These are phyloP conservation scores for Cinclus cinclus DNA, from an alignment of 2,113 vertebrate species.

Conservation along the genomic window DNA sequence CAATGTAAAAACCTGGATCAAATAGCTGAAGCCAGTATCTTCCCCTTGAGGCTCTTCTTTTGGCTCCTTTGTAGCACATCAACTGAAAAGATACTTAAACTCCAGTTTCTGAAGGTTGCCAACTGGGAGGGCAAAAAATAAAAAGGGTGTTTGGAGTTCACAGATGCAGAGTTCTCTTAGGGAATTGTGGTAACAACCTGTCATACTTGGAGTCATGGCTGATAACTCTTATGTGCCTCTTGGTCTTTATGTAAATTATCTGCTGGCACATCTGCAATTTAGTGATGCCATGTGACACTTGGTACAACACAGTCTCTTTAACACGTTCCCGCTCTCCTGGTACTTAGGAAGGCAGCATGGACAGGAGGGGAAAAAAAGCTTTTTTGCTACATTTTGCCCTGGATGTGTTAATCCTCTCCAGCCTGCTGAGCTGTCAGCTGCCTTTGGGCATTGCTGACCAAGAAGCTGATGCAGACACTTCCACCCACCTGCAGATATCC, in stretches of 20 bases:
- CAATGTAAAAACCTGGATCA: conserved; percentile 29
- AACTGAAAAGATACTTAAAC: conserved; percentile 23
- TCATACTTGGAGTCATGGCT: background rate
- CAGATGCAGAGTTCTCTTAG: background rate
- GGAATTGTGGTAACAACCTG: conserved; percentile 6
- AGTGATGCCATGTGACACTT: background rate
- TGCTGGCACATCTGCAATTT: background rate
- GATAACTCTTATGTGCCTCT: background rate
- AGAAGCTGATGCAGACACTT: background rate
- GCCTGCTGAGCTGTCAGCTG: background rate
- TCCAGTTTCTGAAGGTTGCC: background rate
- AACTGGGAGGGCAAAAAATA: background rate
- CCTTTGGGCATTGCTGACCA: background rate
- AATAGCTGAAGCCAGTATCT: background rate
- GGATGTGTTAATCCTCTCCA: background rate
- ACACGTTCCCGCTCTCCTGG: accelerated
- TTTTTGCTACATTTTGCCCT: background rate
- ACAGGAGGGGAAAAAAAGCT: accelerated
- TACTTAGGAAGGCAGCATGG: background rate
- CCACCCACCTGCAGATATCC: background rate
- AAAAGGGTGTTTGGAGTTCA: background rate
- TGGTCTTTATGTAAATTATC: conserved; percentile 19
- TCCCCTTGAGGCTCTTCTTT: conserved; percentile 26
- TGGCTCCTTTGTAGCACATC: conserved; percentile 22
- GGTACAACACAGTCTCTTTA: background rate